phyloP scores from a whole-genome alignment of 2,888 invertebrate genomes.

The Plagiodera versicolora region DNA sequence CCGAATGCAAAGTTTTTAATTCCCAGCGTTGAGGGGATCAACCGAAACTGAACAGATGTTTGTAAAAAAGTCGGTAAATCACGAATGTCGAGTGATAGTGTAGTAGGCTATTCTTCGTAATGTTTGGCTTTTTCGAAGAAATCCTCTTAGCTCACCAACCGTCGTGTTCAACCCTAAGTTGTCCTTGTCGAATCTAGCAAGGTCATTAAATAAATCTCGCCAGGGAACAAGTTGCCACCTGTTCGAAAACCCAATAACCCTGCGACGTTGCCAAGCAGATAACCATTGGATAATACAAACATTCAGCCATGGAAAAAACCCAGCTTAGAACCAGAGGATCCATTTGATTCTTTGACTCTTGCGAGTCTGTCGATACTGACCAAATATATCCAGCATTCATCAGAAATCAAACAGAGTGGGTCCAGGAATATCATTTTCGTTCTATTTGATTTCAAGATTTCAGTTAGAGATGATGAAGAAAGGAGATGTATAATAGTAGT shows the following conservation, averaged over 20 bases:
- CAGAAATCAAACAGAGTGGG: too few species aligned
- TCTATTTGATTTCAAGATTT: too few species aligned
- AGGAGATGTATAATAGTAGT: too few species aligned
- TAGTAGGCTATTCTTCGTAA: not conserved
- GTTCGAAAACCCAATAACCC: not conserved
- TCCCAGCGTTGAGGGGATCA: not conserved
- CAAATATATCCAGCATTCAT: too few species aligned
- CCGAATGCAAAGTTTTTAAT: too few species aligned
- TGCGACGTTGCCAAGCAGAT: not conserved
- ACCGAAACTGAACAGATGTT: not conserved
- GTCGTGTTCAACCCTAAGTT: not conserved
- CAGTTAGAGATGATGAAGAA: too few species aligned
- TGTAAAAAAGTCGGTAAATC: not conserved
- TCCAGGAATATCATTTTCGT: too few species aligned
- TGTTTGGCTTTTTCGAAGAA: not conserved
- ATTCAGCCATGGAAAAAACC: too few species aligned
- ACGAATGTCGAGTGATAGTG: not conserved
- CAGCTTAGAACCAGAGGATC: too few species aligned
- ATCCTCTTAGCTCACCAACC: not conserved
- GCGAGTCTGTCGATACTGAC: too few species aligned
- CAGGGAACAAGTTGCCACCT: not conserved
- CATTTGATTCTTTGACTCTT: too few species aligned
- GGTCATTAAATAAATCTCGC: not conserved
- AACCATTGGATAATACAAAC: not conserved
- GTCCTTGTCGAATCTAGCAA: not conserved